phyloP scores from a whole-genome alignment of 2,113 vertebrate species.

The Malaclemys terrapin region DNA sequence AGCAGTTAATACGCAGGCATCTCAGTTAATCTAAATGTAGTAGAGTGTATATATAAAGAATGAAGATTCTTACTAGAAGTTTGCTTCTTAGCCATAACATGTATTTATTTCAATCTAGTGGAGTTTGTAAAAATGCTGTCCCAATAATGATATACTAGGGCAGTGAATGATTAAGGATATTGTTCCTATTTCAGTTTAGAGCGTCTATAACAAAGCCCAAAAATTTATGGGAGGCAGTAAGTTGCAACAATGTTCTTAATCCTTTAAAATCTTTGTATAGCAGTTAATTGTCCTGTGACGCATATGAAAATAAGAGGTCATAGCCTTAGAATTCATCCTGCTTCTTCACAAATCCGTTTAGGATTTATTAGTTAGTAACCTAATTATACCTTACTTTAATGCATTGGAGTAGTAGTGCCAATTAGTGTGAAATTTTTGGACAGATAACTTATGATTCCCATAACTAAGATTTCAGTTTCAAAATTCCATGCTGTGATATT shows the following conservation, averaged over 20 bases:
- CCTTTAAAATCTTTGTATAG: background rate
- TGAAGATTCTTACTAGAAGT: background rate
- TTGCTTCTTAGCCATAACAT: background rate
- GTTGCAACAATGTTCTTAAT: background rate
- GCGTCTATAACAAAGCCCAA: background rate
- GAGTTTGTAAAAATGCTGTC: background rate
- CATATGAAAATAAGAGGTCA: background rate
- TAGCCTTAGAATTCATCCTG: background rate
- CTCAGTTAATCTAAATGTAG: background rate
- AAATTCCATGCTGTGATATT: background rate
- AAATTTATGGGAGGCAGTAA: background rate
- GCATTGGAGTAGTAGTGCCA: background rate
- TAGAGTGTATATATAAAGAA: background rate
- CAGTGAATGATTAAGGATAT: rapidly evolving
- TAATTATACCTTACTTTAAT: background rate
- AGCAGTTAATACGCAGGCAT: background rate
- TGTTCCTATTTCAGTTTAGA: background rate
- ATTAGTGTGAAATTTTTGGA: background rate
- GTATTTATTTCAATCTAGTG: background rate
- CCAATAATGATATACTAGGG: background rate
- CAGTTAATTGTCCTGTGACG: background rate
- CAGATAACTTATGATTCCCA: background rate
- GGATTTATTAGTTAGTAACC: background rate
- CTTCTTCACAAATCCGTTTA: background rate
- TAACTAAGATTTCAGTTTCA: background rate